Evolutionary conservation across 2,797 vertebrate species (phyloP).

Genomic region (Gobionotothen gibberifrons): DNA sequence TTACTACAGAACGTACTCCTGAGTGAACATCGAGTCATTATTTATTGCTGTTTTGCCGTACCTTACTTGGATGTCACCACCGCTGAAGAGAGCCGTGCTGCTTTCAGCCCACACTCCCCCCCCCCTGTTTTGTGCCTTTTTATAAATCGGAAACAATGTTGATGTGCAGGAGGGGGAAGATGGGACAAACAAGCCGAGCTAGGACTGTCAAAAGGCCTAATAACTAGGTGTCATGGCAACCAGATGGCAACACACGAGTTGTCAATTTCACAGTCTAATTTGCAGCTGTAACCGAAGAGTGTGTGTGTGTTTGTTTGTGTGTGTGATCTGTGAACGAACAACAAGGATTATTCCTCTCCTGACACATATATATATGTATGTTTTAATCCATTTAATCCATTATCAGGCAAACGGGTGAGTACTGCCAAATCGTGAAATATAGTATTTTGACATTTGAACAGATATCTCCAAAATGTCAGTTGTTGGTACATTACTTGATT

Average conservation of each 20-base stretch:
- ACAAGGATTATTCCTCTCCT: conserved; percentile 21
- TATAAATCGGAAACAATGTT: conserved; percentile 53
- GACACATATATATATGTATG: not conserved
- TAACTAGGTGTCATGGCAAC: conserved; percentile 82
- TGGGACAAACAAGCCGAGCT: conserved; percentile 49
- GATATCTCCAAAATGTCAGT: not conserved
- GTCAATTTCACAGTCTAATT: conserved; percentile 84
- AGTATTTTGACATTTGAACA: not conserved
- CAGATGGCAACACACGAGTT: conserved; percentile 76
- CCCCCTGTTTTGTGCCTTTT: conserved; percentile 34
- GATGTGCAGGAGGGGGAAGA: conserved; percentile 43
- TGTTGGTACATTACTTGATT: not conserved
- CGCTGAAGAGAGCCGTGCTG: conserved; percentile 16
- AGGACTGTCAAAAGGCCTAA: conserved; percentile 63
- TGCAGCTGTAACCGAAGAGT: conserved; percentile 70
- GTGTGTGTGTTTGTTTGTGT: conserved; percentile 24
- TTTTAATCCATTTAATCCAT: not conserved
- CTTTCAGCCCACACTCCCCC: conserved; percentile 32
- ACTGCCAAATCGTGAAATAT: not conserved
- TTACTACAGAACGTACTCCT: not conserved
- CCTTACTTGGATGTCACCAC: conserved; percentile 28
- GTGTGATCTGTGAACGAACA: conserved; percentile 34
- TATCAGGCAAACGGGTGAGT: conserved; percentile 8
- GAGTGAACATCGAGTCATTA: conserved; percentile 18
- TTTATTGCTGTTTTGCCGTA: conserved; percentile 13